Evolutionary conservation across 2,797 vertebrate genomes (phyloP), one percentile per base, ranked within the genome.

Genomic region (Esox lucius): DNA sequence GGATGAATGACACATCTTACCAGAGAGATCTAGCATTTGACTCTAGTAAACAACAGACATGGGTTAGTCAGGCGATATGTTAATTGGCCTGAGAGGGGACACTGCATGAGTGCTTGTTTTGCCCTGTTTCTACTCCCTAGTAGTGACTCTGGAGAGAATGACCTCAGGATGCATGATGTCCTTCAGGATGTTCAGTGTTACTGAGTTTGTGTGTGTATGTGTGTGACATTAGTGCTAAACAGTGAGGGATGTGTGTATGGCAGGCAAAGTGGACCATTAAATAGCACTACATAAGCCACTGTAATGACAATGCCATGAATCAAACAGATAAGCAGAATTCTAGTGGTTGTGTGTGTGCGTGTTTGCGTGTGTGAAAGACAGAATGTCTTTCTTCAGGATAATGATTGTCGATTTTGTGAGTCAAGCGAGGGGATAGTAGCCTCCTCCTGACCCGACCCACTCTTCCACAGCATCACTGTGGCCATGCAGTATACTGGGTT

Each of bases 261-360:
- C 53, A 22, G n/a, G 72, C 75, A 76, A 68, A 75, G 62, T 83
- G 72, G 75, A 75, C 73, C 76, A 84, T 87, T 87, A 84, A 85
- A 68, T 77, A 79, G 69, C 69, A 76, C 79, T 81, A 65, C 76
- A 74, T 86, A 80, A 85, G 77, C 82, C 74, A 33, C 62, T 78
- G 71, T 74, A 78, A 75, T 80, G 79, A 83, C 78, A 85, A 73
- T 70, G 62, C 28, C 59, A 78, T 86, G 80, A 85, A 81, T 85
- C 86, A 83, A 42, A 76, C 24, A n/a, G 65, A 75, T 66, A 74
- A 78, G 76, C 79, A 33, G 28, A 61, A 56, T 39, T 31, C 46
- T 66, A 53, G 8, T 68, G 49, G 74, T 70, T 76, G 64, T 77
- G 59, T 64, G 70, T 72, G 26, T 73, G 56, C 71, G n/a, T 69